Conservation (phyloP, 2,797 vertebrate genomes). For the Amniataba percoides region DNA sequence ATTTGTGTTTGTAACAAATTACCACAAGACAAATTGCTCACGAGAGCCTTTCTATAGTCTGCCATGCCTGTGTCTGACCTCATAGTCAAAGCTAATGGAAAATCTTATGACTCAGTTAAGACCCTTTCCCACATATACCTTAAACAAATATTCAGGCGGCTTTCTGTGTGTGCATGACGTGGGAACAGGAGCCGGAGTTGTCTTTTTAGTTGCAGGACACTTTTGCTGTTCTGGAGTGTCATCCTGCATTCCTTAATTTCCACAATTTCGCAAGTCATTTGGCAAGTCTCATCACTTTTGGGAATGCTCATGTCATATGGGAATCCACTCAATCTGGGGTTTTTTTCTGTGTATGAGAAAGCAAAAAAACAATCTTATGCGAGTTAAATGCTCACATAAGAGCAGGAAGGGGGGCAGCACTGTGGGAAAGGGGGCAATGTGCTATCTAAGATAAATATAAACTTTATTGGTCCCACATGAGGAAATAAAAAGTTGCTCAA, state of each 20-base stretch:
- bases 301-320: neutral
- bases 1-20: constrained; percentile 18
- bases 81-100: constrained; percentile 29
- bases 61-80: constrained; percentile 15
- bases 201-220: neutral
- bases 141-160: neutral
- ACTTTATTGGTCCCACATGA: neutral
- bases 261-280: constrained; percentile 15
- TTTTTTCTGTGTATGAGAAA: neutral
- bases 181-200: neutral
- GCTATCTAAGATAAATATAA: constrained; percentile 2
- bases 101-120: neutral
- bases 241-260: constrained; percentile 9
- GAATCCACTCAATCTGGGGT: neutral
- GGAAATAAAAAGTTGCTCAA: neutral
- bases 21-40: constrained; percentile 5
- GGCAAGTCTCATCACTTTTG: neutral
- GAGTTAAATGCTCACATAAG: neutral
- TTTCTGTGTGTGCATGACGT: neutral
- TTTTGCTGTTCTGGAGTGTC: neutral
- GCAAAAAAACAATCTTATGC: neutral
- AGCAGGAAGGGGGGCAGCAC: no score
- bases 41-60: constrained; percentile 4
- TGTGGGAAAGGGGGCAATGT: neutral
- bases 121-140: constrained; percentile 1